Percentiles rank a stretch among this genome's conserved stretches.
Evolutionary conservation across 1,140 invertebrate species (phyloP).

Genomic region (Dendrolimus punctatus): DNA sequence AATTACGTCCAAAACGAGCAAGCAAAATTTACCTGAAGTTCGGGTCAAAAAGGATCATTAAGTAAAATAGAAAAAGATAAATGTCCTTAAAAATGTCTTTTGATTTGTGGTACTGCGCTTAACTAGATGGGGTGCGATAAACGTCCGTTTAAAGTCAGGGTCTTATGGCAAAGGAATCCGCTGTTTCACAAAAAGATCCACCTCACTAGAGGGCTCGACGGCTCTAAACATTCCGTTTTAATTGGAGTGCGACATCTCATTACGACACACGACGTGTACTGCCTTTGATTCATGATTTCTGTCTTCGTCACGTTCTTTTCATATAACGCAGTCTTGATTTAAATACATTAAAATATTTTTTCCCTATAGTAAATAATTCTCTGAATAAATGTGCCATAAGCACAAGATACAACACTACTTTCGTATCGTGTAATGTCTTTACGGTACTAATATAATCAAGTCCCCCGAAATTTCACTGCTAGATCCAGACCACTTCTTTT

Average conservation of each 20-base stretch:
- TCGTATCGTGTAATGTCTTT: too few relatives aligned
- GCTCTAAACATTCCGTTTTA: conserved; percentile 56
- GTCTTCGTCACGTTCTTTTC: conserved; percentile 31
- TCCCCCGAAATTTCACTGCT: too few relatives aligned
- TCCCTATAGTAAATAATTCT: not conserved
- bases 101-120: too few relatives aligned
- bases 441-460: too few relatives aligned
- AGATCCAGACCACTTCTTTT: too few relatives aligned
- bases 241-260: conserved; percentile 57
- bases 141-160: conserved; percentile 17
- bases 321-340: not conserved
- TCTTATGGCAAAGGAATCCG: conserved; percentile 31
- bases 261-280: conserved; percentile 47
- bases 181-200: conserved; percentile 51
- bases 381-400: conserved; percentile 1
- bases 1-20: too few relatives aligned
- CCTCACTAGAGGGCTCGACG: conserved; percentile 12
- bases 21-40: too few relatives aligned
- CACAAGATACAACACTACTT: too few relatives aligned
- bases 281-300: conserved; percentile 60
- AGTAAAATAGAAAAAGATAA: too few relatives aligned
- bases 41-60: too few relatives aligned
- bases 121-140: not conserved
- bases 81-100: too few relatives aligned
- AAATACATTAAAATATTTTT: not conserved